Conservation (phyloP, 2,888 invertebrate genomes). For the Fabriciana adippe region DNA sequence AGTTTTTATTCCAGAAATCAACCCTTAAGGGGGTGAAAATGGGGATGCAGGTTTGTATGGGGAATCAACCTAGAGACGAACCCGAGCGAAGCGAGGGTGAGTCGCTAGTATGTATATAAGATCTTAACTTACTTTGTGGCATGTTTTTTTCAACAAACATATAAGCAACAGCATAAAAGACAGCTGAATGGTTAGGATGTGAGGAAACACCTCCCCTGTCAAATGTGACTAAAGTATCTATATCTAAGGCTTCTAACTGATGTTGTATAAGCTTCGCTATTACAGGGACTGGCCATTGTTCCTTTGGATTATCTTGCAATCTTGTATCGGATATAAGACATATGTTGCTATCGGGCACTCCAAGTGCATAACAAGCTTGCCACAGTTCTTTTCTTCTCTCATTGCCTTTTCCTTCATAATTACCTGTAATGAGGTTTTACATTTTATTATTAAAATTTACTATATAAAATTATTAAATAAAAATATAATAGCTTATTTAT, state of each 20-base stretch:
- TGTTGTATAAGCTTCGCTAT: slow-evolving; percentile 72
- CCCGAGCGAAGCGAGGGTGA: too few species aligned
- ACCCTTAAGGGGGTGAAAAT: too few species aligned
- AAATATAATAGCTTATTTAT: background rate
- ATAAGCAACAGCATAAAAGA: slow-evolving; percentile 91
- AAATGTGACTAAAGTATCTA: slow-evolving; percentile 95
- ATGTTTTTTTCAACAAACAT: slow-evolving; percentile 88
- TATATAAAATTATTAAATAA: too few species aligned
- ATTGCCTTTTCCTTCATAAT: slow-evolving; percentile 84
- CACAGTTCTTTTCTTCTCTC: slow-evolving; percentile 90
- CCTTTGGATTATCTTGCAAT: slow-evolving; percentile 88
- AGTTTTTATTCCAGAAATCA: too few species aligned
- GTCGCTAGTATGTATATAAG: too few species aligned
- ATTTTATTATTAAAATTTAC: background rate
- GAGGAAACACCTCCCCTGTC: slow-evolving; percentile 96
- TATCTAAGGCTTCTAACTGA: slow-evolving; percentile 87
- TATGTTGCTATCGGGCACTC: slow-evolving; percentile 89
- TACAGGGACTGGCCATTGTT: slow-evolving; percentile 86
- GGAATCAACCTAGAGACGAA: too few species aligned
- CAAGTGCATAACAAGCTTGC: slow-evolving; percentile 89
- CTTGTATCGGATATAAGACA: slow-evolving; percentile 86
- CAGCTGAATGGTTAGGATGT: slow-evolving; percentile 95
- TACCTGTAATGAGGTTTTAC: slow-evolving; percentile 69
- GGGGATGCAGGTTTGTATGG: too few species aligned
- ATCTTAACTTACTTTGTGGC: slow-evolving; percentile 85